Percentiles rank a stretch among this genome's conserved stretches.
Conservation (phyloP, 37 sponge, comb jelly and placozoan species). For the Amphimedon queenslandica region DNA sequence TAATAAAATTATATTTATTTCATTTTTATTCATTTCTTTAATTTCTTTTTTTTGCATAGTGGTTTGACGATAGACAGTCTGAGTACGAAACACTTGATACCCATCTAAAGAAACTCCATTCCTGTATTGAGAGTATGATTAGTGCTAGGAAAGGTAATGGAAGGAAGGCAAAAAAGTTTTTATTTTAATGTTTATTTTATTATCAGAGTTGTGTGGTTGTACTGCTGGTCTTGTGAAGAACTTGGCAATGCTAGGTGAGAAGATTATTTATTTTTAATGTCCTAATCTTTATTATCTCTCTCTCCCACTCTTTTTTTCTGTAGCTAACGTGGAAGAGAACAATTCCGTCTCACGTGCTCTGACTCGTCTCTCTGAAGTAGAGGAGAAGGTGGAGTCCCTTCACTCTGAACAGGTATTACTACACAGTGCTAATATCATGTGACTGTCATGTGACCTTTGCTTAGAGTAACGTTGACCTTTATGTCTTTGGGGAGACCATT, state of each 20-base stretch:
- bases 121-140: slow-evolving; percentile 69
- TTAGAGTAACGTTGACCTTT: slow-evolving; percentile 71
- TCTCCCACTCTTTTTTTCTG: not conserved
- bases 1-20: not conserved
- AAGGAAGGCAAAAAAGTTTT: no score
- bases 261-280: not conserved
- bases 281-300: not conserved
- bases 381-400: slow-evolving; percentile 82
- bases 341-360: slow-evolving; percentile 75
- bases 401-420: slow-evolving; percentile 84
- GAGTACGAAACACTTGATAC: slow-evolving; percentile 74
- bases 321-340: slow-evolving; percentile 76
- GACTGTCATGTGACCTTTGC: not conserved
- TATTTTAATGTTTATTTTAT: not conserved
- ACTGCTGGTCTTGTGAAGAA: slow-evolving; percentile 39
- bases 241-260: slow-evolving; percentile 47
- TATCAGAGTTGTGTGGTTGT: slow-evolving; percentile 40
- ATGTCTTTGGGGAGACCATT: slow-evolving; percentile 82
- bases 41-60: slow-evolving; percentile 38
- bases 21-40: not conserved
- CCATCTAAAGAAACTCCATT: slow-evolving; percentile 85
- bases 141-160: slow-evolving; percentile 60
- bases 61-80: slow-evolving; percentile 93
- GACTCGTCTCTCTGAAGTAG: slow-evolving; percentile 88
- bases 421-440: not conserved